Conservation (phyloP, 2,113 vertebrate species). For the Ctenomys sociabilis region DNA sequence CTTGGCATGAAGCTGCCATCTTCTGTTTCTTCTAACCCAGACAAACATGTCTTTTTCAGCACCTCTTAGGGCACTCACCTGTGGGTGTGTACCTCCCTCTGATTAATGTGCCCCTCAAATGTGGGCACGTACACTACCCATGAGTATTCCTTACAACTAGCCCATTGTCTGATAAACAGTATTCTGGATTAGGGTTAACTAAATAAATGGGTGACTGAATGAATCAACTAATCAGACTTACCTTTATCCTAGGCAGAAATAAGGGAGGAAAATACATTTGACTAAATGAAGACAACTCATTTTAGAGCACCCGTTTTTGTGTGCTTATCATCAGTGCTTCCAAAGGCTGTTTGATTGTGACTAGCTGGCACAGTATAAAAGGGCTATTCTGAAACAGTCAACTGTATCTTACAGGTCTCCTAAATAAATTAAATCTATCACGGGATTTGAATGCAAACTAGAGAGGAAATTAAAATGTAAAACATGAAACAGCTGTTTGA, state of each 20-base stretch:
- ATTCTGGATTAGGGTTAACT: neutral
- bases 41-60: neutral
- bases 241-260: constrained; percentile 33
- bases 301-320: constrained; percentile 35
- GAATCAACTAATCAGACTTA: neutral
- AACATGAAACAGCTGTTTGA: constrained; percentile 79
- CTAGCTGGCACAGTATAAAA: constrained; percentile 67
- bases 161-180: neutral
- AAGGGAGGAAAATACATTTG: neutral
- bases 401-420: constrained; percentile 48
- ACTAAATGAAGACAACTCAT: constrained; percentile 13
- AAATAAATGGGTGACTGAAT: constrained; percentile 1
- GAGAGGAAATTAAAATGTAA: constrained; percentile 68
- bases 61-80: neutral
- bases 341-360: constrained; percentile 67
- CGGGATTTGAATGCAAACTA: constrained; percentile 65
- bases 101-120: neutral
- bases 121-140: neutral
- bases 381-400: constrained; percentile 51
- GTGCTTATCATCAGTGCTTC: constrained; percentile 71
- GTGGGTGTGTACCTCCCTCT: neutral
- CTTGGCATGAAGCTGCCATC: neutral
- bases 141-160: neutral
- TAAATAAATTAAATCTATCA: constrained; percentile 70
- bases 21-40: constrained; percentile 18